Evolutionary conservation across 1,140 invertebrate species (phyloP), one percentile per base, ranked within the genome.

Genomic region (Caenorhabditis remanei): DNA sequence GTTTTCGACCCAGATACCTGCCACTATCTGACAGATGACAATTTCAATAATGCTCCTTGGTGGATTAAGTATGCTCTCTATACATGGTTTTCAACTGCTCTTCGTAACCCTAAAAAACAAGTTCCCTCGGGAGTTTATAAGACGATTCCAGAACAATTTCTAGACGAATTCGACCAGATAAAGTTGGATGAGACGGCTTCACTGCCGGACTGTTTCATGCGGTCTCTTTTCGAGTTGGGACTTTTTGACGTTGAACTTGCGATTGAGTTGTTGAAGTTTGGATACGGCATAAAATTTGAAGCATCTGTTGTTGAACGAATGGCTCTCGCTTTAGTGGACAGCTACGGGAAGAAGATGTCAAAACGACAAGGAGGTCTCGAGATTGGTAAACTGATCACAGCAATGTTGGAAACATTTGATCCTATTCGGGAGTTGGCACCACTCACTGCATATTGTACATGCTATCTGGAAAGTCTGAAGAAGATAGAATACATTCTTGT

Each of bases 281-380:
- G 71, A 53, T 24, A 79, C 46, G 46, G 43, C 24, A 21, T 41
- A 4, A 79, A 79, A 53, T 79, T 79, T 14, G 71, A 79, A n/a
- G 3, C 7, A 5, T 46, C n/a, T 24, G 71, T 79, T 7, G 46
- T 79, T 11, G 71, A 79, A n/a, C 53, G 53, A 50, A 79, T 79
- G n/a, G 71, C 71, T n/a, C 11, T 79, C 3, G 71, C 71, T 48
- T 24, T 79, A n/a, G 71, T 79, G 8, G 71, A 79, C n/a, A 79
- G 71, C 19, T 79, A 79, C 53, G 71, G 71, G 24, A 79, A 79
- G n/a, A 79, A 79, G 40, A 48, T 79, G 71, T 50, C 71, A 11
- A 79, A 32, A 32, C 50, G 71, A 14, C 50, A 24, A 9, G 71
- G 71, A n/a, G 46, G 46, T n/a, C 46, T 79, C 4, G 46, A 79